Percentiles rank a stretch among this genome's conserved stretches.
Conservation (phyloP, 2,797 vertebrate species). For the Spinus olivaceus region DNA sequence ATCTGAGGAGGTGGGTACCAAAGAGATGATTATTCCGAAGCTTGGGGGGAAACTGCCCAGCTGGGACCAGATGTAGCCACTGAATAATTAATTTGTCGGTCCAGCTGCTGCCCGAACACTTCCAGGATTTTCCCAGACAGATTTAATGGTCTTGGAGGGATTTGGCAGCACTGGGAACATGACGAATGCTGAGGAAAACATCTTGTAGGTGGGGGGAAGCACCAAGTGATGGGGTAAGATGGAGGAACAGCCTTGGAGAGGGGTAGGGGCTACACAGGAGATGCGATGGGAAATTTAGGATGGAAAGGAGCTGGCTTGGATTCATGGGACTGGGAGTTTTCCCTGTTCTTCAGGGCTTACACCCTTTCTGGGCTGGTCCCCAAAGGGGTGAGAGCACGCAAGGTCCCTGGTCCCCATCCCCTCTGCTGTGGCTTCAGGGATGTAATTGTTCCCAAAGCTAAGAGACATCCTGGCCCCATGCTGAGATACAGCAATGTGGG, state of each 20-base stretch:
- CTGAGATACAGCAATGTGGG: rapidly evolving
- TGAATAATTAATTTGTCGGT: not conserved
- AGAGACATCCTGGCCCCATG: not conserved
- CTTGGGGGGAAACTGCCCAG: not conserved
- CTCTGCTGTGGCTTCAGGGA: not conserved
- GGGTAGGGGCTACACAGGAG: not conserved
- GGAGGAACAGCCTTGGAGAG: not conserved
- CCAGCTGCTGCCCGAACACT: not conserved
- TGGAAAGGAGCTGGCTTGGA: not conserved
- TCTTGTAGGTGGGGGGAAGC: not conserved
- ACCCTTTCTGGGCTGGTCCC: not conserved
- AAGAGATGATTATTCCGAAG: not conserved
- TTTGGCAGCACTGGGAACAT: not conserved
- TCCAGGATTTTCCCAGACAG: not conserved
- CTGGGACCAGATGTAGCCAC: not conserved
- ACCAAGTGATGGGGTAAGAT: not conserved
- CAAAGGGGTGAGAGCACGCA: rapidly evolving
- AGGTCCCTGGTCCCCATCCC: not conserved
- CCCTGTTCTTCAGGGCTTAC: not conserved
- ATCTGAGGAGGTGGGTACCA: not conserved
- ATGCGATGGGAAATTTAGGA: rapidly evolving
- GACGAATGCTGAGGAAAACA: rapidly evolving
- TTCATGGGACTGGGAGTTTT: rapidly evolving
- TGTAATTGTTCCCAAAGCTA: not conserved
- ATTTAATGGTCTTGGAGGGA: not conserved